Conservation (phyloP, 92 coral and sea anemone genomes). For the Isaurus tuberculatus region DNA sequence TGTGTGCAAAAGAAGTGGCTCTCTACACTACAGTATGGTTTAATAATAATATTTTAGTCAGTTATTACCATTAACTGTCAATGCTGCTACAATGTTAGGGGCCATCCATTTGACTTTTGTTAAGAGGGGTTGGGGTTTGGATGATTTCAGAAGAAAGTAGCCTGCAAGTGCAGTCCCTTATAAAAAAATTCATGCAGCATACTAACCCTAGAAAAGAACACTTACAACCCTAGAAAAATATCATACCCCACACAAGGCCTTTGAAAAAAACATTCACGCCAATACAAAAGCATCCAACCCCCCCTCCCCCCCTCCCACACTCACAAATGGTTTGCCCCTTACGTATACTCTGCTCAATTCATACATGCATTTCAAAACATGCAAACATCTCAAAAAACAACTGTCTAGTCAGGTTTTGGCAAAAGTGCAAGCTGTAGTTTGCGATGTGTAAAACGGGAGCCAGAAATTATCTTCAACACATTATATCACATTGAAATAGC, state of each 20-base stretch:
- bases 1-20: no score
- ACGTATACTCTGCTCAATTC: conserved; percentile 1
- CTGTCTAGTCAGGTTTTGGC: conserved; percentile 4
- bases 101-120: conserved; percentile 4
- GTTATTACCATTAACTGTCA: conserved; percentile 6
- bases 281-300: no score
- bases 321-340: background rate
- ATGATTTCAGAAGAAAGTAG: conserved; percentile 1
- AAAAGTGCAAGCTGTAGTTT: no score
- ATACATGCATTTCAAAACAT: background rate
- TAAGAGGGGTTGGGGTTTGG: conserved; percentile 7
- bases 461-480: conserved; percentile 3
- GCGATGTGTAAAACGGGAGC: no score
- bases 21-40: background rate
- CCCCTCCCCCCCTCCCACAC: no score
- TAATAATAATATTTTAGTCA: background rate
- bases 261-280: no score
- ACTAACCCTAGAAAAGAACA: background rate
- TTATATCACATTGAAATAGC: background rate
- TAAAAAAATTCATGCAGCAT: background rate
- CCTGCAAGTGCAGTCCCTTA: background rate
- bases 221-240: background rate
- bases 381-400: conserved; percentile 2
- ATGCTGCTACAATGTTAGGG: background rate
- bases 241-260: background rate